Evolutionary conservation across 2,113 vertebrate genomes (phyloP).

Genomic region (Hystrix cristata): DNA sequence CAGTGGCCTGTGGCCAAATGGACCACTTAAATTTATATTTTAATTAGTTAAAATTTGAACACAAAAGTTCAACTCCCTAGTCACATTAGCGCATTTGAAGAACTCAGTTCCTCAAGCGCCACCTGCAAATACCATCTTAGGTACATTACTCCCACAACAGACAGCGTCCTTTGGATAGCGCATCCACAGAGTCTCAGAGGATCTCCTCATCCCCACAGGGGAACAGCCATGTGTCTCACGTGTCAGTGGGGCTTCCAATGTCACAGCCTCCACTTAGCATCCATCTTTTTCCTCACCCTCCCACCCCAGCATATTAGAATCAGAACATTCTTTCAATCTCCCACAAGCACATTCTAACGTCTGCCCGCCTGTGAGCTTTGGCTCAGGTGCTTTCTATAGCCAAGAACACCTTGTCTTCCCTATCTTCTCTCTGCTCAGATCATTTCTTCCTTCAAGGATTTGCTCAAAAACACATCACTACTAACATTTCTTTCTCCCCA

Average conservation of each 20-base stretch:
- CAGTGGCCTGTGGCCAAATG: no score
- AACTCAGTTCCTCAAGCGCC: neutral
- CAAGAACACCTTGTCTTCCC: neutral
- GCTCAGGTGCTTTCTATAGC: neutral
- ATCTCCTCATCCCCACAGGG: neutral
- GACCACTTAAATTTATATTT: neutral
- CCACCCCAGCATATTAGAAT: neutral
- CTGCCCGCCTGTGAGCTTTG: neutral
- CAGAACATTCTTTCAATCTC: neutral
- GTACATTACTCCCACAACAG: neutral
- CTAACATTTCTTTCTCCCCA: neutral
- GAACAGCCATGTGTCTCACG: neutral
- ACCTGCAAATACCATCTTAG: neutral
- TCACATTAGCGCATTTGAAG: neutral
- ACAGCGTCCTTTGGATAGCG: fast-evolving
- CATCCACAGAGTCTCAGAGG: fast-evolving
- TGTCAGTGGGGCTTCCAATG: neutral
- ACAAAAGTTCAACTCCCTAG: neutral
- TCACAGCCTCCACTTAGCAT: fast-evolving
- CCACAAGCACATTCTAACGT: neutral
- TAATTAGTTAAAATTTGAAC: neutral
- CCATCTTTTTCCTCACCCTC: neutral
- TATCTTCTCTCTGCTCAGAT: neutral
- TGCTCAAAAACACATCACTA: neutral
- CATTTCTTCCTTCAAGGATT: neutral